These are phyloP conservation scores for Leptodactylus fallax DNA, from an alignment of 2,797 vertebrate species.

Conservation along the genomic window DNA sequence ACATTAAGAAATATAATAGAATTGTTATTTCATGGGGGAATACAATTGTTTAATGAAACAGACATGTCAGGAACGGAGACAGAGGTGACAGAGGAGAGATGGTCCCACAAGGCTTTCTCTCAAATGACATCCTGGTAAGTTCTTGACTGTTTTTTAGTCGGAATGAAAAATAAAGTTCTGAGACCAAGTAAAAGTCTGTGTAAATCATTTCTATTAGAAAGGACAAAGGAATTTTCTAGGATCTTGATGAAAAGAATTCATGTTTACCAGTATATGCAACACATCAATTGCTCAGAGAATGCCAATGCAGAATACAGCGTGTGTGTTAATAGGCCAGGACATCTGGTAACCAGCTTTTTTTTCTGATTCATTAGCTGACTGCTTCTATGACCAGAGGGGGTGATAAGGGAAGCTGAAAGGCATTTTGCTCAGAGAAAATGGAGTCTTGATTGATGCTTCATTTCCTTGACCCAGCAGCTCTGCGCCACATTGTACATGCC, in stretches of 20 bases:
- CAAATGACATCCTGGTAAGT: not conserved
- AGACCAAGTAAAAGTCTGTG: slow-evolving; percentile 15
- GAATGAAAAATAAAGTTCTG: not conserved
- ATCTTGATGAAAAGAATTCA: slow-evolving; percentile 63
- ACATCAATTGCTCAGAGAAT: slow-evolving; percentile 78
- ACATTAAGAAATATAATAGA: too few species aligned
- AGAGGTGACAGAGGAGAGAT: not conserved
- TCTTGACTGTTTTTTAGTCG: not conserved
- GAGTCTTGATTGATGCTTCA: slow-evolving; percentile 71
- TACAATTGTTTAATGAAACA: too few species aligned
- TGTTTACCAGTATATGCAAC: slow-evolving; percentile 69
- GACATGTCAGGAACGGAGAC: too few species aligned
- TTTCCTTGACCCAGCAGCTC: slow-evolving; percentile 66
- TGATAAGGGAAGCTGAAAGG: slow-evolving; percentile 72
- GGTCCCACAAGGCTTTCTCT: not conserved
- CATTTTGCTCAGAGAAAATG: slow-evolving; percentile 73
- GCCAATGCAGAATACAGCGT: slow-evolving; percentile 71
- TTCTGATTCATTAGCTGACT: slow-evolving; percentile 89
- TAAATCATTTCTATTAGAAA: slow-evolving; percentile 65
- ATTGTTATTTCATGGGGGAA: too few species aligned
- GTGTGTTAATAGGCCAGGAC: slow-evolving; percentile 86
- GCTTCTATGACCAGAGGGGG: slow-evolving; percentile 79
- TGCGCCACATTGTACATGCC: slow-evolving; percentile 41
- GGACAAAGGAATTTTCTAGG: slow-evolving; percentile 66
- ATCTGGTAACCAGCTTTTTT: slow-evolving; percentile 91